Conservation (phyloP, 2,888 invertebrate species). For the Hecatera dysodea region DNA sequence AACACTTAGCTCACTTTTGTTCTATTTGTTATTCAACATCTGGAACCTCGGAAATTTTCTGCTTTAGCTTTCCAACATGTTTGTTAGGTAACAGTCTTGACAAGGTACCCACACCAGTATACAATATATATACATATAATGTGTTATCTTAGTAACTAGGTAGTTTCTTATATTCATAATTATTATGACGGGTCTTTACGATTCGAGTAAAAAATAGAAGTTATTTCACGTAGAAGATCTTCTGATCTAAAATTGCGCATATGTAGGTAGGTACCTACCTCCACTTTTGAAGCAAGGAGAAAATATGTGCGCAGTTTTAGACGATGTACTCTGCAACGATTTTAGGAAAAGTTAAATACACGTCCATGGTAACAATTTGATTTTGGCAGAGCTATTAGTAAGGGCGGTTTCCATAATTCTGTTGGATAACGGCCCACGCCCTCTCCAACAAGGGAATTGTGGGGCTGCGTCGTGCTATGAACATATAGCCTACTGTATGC, state of each 20-base stretch:
- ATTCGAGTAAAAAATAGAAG: too few relatives aligned
- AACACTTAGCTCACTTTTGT: slow-evolving; percentile 20
- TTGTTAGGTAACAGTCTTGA: slow-evolving; percentile 22
- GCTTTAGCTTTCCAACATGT: slow-evolving; percentile 29
- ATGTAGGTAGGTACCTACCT: too few relatives aligned
- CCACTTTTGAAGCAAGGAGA: not conserved
- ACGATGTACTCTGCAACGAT: not conserved
- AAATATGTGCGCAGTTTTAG: not conserved
- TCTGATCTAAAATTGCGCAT: not conserved
- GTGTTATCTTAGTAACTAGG: not conserved
- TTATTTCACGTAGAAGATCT: not conserved
- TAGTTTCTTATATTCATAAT: not conserved
- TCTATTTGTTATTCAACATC: slow-evolving; percentile 7
- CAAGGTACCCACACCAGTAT: not conserved
- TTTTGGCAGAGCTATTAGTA: not conserved
- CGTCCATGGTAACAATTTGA: not conserved
- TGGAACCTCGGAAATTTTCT: not conserved
- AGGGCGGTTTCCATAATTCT: not conserved
- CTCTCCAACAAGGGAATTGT: not conserved
- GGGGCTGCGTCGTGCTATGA: not conserved
- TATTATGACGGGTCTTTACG: not conserved
- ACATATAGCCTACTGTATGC: not conserved
- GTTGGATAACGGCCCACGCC: not conserved
- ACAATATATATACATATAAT: too few relatives aligned
- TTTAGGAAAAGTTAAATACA: not conserved